These are phyloP conservation scores for Petrophora chlorosata DNA, from an alignment of 2,888 invertebrate genomes.

Conservation along the genomic window DNA sequence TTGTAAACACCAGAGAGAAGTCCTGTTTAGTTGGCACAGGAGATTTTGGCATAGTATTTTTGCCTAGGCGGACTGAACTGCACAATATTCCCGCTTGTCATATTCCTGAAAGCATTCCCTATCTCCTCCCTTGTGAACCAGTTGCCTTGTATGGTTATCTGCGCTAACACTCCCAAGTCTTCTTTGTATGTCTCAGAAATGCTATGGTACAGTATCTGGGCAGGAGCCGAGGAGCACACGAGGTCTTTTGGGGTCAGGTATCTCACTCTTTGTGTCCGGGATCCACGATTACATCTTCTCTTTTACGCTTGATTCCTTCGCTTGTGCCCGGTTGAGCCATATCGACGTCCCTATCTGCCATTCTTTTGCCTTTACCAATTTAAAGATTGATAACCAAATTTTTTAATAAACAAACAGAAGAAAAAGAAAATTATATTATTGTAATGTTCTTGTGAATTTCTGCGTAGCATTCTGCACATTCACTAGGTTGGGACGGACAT, in stretches of 20 bases:
- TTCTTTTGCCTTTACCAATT: too few relatives aligned
- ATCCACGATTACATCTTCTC: too few relatives aligned
- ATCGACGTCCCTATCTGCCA: too few relatives aligned
- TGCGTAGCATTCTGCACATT: conserved; percentile 5
- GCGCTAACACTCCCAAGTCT: not conserved
- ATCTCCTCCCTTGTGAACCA: not conserved
- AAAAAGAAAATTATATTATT: not conserved
- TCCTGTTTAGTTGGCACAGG: conserved; percentile 30
- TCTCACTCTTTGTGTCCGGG: too few relatives aligned
- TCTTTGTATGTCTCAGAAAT: not conserved
- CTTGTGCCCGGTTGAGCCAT: too few relatives aligned
- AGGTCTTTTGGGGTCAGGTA: too few relatives aligned
- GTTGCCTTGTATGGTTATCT: not conserved
- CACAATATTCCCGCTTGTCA: not conserved
- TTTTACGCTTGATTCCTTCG: too few relatives aligned
- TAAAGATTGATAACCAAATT: not conserved
- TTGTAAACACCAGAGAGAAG: conserved; percentile 34
- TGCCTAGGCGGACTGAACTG: not conserved
- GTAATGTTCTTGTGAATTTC: conserved; percentile 7
- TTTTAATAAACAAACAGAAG: not conserved
- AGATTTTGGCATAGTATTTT: conserved; percentile 24
- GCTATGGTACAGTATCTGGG: not conserved
- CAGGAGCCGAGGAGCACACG: too few relatives aligned
- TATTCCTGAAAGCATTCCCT: not conserved
- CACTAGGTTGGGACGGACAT: conserved; percentile 9